Evolutionary conservation across 2,888 invertebrate genomes (phyloP).

Genomic region (Urechis unicinctus): DNA sequence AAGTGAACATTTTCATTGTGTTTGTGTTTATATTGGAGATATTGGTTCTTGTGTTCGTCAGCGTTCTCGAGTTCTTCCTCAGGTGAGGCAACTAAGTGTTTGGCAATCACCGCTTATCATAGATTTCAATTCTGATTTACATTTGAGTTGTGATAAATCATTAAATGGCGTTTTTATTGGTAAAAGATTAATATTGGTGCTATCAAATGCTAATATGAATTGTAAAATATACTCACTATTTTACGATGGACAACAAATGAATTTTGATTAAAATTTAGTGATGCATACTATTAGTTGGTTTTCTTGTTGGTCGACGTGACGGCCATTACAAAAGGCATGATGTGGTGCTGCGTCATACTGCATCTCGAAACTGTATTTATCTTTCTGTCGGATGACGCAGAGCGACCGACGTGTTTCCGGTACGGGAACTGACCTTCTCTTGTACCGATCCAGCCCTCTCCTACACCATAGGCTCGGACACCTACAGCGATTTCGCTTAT

Average conservation of each 20-base stretch:
- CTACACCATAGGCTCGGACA: neutral
- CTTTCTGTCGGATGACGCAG: conserved; percentile 12
- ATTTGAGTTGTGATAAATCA: neutral
- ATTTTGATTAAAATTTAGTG: neutral
- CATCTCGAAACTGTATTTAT: neutral
- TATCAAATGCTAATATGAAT: no score
- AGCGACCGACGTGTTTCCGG: conserved; percentile 18
- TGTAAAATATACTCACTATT: neutral
- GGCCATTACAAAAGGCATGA: no score
- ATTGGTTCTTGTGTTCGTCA: conserved; percentile 47
- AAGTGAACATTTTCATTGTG: conserved; percentile 24
- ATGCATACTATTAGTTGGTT: neutral
- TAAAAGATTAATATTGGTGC: no score
- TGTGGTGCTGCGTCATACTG: no score
- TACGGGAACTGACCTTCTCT: conserved; percentile 11
- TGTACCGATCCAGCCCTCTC: conserved; percentile 13
- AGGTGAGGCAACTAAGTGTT: conserved; percentile 31
- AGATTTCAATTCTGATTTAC: no score
- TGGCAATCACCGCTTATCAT: no score
- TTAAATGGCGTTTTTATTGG: neutral
- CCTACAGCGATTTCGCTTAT: conserved; percentile 18
- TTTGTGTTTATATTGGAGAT: conserved; percentile 50
- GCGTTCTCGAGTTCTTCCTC: conserved; percentile 51
- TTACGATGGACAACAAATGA: neutral
- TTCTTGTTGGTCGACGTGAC: no score